Evolutionary conservation across 2,113 vertebrate species (phyloP).

Genomic region (Gopherus evgoodei): DNA sequence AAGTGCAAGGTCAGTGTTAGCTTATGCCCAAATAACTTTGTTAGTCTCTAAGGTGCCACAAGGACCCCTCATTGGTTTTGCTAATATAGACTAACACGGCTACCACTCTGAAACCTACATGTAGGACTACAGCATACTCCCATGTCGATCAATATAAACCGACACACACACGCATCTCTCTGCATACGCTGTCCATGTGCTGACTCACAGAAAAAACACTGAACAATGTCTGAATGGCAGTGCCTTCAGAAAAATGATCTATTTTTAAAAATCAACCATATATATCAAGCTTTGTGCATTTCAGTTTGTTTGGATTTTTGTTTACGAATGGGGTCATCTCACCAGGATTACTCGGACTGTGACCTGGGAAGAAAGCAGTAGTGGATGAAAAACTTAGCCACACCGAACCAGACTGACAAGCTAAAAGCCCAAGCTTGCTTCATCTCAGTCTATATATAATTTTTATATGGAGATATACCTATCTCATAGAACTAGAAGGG

Average conservation of each 20-base stretch:
- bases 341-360: rapidly evolving
- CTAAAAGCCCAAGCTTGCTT: not conserved
- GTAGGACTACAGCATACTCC: not conserved
- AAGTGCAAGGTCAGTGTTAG: no score
- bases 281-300: not conserved
- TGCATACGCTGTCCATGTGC: not conserved
- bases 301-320: rapidly evolving
- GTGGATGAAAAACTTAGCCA: not conserved
- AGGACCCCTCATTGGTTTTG: no score
- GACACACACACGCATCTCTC: not conserved
- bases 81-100: no score
- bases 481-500: no score
- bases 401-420: not conserved
- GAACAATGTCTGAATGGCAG: not conserved
- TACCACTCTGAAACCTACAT: no score
- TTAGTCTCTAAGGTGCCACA: no score
- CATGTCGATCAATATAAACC: not conserved
- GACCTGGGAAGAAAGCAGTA: rapidly evolving
- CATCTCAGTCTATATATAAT: not conserved
- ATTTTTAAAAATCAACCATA: not conserved
- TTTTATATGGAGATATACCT: no score
- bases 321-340: rapidly evolving
- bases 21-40: no score
- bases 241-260: constrained; percentile 33
- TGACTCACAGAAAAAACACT: not conserved